Evolutionary conservation across 35 echinoderm and acorn worm genomes (phyloP), one percentile per base, ranked within the genome.

Genomic region (Lytechinus variegatus): DNA sequence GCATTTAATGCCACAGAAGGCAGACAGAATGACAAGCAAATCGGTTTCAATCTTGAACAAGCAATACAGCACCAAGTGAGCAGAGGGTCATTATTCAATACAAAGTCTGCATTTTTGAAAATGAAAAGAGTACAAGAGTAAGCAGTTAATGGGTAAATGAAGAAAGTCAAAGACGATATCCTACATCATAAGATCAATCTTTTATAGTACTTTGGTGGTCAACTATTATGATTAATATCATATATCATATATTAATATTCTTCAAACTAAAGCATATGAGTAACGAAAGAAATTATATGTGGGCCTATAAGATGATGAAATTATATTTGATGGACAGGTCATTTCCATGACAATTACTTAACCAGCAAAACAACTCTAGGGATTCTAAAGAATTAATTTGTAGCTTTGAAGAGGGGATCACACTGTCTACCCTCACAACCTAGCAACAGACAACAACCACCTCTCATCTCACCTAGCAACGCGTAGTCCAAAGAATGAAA

Each of bases 401-500:
- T 79, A 79, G 12, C 66, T n/a, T 19, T 79, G 7, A 79, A 19
- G n/a, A 79, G 66, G 6, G 21, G 16, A 79, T 79, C n/a, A 79
- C n/a, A 28, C 27, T 44, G 33, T 90, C 29, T 54, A n/a, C 52
- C 88, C 88, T 90, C 88, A 52, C 24, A 52, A 44, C 88, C 11
- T 54, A 54, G 88, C 52, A 90, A 90, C 88, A 4, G 52, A 54
- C 9, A 54, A 90, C 52, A 54, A 90, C 88, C 52, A 44, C 9
- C 88, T 90, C 88, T 90, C 29, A 11, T 28, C 88, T 54, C 19
- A 54, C 88, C 88, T 90, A 90, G 88, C 88, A 90, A 90, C 88
- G 16, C n/a, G 28, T 12, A 8, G 52, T 90, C 88, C 14, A 6
- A 52, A 54, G 28, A 90, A 44, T 9, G 29, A 44, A 21, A 44